A percentile compares a stretch with the other conserved stretches of the same genome.
Evolutionary conservation across 1,140 invertebrate species (phyloP).

Genomic region (Tetramorium parvispinum): DNA sequence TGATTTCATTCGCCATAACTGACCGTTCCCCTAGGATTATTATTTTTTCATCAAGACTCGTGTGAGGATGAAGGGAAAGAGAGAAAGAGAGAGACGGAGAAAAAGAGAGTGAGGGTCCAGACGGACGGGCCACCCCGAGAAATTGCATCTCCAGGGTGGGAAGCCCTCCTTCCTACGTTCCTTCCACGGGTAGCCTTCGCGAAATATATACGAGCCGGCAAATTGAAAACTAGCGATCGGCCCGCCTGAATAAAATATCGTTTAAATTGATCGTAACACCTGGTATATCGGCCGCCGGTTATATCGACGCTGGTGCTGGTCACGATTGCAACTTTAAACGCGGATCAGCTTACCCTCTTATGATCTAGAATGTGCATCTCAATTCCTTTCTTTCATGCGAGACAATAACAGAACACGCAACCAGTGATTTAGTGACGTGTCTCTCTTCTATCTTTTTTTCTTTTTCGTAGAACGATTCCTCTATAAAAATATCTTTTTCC

Average conservation of each 20-base stretch:
- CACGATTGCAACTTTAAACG: slow-evolving; percentile 69
- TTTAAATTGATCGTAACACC: slow-evolving; percentile 86
- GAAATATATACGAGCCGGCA: slow-evolving; percentile 85
- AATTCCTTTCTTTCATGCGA: slow-evolving; percentile 1
- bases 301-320: slow-evolving; percentile 64
- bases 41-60: slow-evolving; percentile 84
- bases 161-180: slow-evolving; percentile 55
- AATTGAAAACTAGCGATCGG: slow-evolving; percentile 86
- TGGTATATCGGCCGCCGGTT: slow-evolving; percentile 81
- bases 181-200: slow-evolving; percentile 72
- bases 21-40: slow-evolving; percentile 84
- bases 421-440: slow-evolving; percentile 76
- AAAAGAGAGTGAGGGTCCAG: slow-evolving; percentile 48
- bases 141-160: slow-evolving; percentile 82
- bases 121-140: slow-evolving; percentile 78
- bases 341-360: slow-evolving; percentile 57
- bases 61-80: slow-evolving; percentile 23
- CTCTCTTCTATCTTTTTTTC: slow-evolving; percentile 38
- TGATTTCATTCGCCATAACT: slow-evolving; percentile 82
- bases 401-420: not conserved
- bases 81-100: slow-evolving; percentile 34
- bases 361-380: slow-evolving; percentile 55
- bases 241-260: slow-evolving; percentile 86
- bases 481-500: not conserved
- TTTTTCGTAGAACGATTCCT: not conserved